phyloP scores from a whole-genome alignment of 2,113 vertebrate species.

The Nannospalax galili region DNA sequence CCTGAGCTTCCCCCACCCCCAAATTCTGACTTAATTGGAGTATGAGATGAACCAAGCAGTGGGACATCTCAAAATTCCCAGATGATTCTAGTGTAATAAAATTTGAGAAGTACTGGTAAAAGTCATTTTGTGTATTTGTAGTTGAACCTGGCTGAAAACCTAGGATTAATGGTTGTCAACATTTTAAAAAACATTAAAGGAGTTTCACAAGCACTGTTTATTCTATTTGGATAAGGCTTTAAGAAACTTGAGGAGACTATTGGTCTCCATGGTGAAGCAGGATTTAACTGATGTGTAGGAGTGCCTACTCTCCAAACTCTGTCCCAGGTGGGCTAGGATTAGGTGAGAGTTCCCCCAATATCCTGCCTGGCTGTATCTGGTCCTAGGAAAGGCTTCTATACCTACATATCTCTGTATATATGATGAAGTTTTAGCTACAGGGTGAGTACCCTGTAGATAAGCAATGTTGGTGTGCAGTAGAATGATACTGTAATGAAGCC shows the following conservation, averaged over 20 bases:
- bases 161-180: not conserved
- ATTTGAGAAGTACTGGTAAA: not conserved
- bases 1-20: no score
- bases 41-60: not conserved
- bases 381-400: not conserved
- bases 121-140: not conserved
- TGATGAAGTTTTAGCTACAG: not conserved
- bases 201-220: not conserved
- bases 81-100: not conserved
- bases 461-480: rapidly evolving
- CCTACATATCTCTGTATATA: not conserved
- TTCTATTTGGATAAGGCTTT: not conserved
- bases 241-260: not conserved
- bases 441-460: not conserved
- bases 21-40: not conserved
- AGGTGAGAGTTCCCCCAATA: not conserved
- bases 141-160: not conserved
- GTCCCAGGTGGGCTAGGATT: no score
- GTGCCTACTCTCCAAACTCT: not conserved
- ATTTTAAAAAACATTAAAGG: constrained; percentile 51
- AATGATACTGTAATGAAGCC: not conserved
- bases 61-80: not conserved
- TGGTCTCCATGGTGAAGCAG: not conserved
- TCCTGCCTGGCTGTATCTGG: not conserved
- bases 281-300: not conserved